phyloP scores from a whole-genome alignment of 2,113 vertebrate species.

The Hippocampus mohnikei region DNA sequence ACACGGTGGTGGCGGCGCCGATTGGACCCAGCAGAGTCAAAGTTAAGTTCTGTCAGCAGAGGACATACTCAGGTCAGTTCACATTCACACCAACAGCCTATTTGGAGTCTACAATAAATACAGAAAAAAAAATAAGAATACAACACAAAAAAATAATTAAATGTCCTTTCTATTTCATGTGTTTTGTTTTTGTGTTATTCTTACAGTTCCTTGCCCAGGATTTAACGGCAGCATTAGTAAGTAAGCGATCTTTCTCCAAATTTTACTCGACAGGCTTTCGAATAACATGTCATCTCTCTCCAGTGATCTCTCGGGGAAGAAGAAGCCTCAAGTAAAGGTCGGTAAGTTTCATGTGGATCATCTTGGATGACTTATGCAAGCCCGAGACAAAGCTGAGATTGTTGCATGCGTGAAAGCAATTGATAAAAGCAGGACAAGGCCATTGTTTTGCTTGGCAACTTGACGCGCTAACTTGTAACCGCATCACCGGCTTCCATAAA shows the following conservation, averaged over 20 bases:
- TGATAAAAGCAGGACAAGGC: not conserved
- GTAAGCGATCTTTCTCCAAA: conserved; percentile 35
- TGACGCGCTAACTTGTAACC: conserved; percentile 22
- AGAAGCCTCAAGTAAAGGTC: conserved; percentile 63
- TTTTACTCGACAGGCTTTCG: not conserved
- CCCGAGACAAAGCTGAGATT: not conserved
- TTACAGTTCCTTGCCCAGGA: conserved; percentile 85
- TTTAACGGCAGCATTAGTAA: conserved; percentile 83
- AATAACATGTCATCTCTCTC: conserved; percentile 20
- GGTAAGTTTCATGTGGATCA: conserved; percentile 34
- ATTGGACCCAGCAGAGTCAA: conserved; percentile 65
- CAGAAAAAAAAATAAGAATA: not conserved
- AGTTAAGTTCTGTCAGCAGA: conserved; percentile 81
- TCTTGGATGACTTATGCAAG: conserved; percentile 8
- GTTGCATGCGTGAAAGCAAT: not conserved
- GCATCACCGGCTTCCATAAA: conserved; percentile 4
- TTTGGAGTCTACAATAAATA: not conserved
- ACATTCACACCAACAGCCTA: not conserved
- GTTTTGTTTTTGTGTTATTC: conserved; percentile 33
- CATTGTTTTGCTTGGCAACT: conserved; percentile 3
- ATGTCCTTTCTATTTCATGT: not conserved
- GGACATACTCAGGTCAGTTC: conserved; percentile 82
- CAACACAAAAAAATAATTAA: not conserved
- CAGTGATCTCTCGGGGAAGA: conserved; percentile 84
- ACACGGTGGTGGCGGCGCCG: conserved; percentile 80